phyloP scores from a whole-genome alignment of 2,797 vertebrate genomes.

The Hydrocynus forskahlii region DNA sequence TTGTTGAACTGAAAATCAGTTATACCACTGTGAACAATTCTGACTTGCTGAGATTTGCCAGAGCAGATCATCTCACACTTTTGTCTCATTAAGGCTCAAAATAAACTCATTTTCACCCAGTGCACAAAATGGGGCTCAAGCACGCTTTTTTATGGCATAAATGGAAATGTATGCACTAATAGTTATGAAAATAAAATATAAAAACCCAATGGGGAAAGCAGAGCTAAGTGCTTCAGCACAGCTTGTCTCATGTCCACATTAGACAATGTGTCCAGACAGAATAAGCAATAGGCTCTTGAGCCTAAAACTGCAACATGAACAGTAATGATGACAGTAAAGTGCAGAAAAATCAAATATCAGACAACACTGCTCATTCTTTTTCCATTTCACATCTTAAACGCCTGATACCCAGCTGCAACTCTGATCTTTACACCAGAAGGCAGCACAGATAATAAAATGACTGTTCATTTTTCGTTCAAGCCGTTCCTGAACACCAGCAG shows the following conservation, averaged over 20 bases:
- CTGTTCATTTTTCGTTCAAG: constrained; percentile 12
- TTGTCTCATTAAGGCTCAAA: neutral
- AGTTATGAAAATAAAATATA: too few species aligned
- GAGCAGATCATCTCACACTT: too few species aligned
- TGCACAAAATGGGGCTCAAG: neutral
- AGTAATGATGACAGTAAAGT: neutral
- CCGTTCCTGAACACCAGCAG: neutral
- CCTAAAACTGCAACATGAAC: constrained; percentile 2
- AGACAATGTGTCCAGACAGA: constrained; percentile 23
- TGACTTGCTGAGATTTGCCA: too few species aligned
- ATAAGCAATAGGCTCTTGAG: neutral
- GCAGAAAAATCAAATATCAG: neutral
- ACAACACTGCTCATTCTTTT: neutral
- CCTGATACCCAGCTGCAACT: neutral
- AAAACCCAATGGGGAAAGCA: too few species aligned
- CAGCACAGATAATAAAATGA: constrained; percentile 4
- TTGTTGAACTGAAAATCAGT: too few species aligned
- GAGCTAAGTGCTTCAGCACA: neutral
- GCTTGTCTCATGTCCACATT: neutral
- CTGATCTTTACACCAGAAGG: neutral
- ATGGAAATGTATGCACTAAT: too few species aligned
- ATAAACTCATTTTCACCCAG: neutral
- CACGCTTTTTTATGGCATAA: too few species aligned
- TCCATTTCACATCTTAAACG: neutral
- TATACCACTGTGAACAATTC: too few species aligned